phyloP scores from a whole-genome alignment of 2,113 vertebrate genomes.

The Craseonycteris thonglongyai region DNA sequence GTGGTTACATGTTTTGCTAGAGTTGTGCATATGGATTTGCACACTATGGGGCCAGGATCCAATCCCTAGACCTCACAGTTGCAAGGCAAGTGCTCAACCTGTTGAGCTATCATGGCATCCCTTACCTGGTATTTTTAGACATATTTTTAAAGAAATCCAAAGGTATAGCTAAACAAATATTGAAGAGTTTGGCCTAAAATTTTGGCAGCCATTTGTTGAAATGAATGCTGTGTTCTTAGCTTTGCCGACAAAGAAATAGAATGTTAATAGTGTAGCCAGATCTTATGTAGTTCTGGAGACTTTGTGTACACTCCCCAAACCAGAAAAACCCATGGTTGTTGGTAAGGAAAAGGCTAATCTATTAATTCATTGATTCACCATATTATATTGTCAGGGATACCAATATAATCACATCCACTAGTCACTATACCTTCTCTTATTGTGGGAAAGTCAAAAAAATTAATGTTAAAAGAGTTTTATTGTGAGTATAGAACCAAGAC shows the following conservation, averaged over 20 bases:
- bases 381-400: background rate
- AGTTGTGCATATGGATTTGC: too few species aligned
- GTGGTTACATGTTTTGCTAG: too few species aligned
- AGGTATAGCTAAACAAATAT: constrained; percentile 3
- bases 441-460: background rate
- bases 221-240: background rate
- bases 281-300: background rate
- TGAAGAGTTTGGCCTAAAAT: background rate
- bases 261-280: background rate
- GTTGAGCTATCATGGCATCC: too few species aligned
- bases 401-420: constrained; percentile 12
- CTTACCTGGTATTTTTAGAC: background rate
- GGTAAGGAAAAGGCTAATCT: background rate
- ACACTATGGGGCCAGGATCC: too few species aligned
- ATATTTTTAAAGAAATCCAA: background rate
- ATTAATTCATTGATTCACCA: background rate
- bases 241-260: background rate
- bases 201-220: background rate
- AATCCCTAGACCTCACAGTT: too few species aligned
- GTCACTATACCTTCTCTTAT: background rate
- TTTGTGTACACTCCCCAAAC: background rate
- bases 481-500: background rate
- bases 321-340: background rate
- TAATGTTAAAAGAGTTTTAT: background rate
- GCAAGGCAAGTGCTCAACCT: too few species aligned